Evolutionary conservation across 2,113 vertebrate species (phyloP).

Genomic region (Todiramphus chloris): DNA sequence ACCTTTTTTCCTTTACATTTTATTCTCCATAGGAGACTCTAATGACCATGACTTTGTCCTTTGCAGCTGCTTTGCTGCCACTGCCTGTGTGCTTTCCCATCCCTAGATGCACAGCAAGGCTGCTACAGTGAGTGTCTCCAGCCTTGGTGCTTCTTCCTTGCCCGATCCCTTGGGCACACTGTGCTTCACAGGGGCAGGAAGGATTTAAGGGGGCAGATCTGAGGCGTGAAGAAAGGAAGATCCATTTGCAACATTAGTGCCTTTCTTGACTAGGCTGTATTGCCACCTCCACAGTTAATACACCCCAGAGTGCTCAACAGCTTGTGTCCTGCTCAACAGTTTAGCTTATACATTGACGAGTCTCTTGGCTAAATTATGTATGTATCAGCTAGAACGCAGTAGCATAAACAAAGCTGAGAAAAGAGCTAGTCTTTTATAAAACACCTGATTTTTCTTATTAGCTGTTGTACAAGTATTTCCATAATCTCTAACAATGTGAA

Average conservation of each 20-base stretch:
- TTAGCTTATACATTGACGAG: accelerated
- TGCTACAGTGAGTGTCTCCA: neutral
- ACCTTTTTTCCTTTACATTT: neutral
- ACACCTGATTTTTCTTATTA: neutral
- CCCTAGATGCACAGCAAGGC: accelerated
- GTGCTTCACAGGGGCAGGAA: neutral
- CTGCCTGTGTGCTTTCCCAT: accelerated
- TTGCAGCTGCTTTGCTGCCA: accelerated
- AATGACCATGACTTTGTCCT: neutral
- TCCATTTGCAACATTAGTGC: neutral
- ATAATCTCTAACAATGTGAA: neutral
- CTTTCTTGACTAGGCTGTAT: neutral
- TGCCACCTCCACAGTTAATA: neutral
- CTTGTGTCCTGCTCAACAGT: neutral
- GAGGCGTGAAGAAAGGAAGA: neutral
- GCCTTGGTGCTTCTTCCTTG: neutral
- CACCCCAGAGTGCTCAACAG: neutral
- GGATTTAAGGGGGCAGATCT: neutral
- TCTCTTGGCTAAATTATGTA: neutral
- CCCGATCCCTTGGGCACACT: neutral
- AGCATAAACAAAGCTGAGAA: neutral
- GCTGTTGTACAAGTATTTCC: neutral
- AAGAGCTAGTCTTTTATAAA: neutral
- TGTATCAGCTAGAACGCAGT: neutral
- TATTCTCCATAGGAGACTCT: neutral